Conservation (phyloP, 2,888 invertebrate genomes). For the Meteorus cinctellus region DNA sequence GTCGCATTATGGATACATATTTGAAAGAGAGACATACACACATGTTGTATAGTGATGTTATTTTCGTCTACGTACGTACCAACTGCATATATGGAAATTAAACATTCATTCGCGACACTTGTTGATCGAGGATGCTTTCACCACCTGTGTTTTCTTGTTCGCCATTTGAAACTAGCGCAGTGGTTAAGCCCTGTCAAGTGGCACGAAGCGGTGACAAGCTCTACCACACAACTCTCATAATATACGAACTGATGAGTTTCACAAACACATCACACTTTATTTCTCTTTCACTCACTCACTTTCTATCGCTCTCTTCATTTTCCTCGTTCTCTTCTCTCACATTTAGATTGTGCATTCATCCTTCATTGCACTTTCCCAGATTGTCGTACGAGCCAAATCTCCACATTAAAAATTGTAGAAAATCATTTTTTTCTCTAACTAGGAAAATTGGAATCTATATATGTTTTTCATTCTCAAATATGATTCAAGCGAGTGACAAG, state of each 20-base stretch:
- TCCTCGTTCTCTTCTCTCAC: slow-evolving; percentile 33
- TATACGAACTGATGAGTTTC: slow-evolving; percentile 34
- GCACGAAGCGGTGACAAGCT: slow-evolving; percentile 51
- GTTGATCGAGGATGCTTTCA: slow-evolving; percentile 50
- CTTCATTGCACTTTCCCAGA: slow-evolving; percentile 1
- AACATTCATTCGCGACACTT: slow-evolving; percentile 52
- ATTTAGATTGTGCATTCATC: slow-evolving; percentile 33
- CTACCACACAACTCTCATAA: slow-evolving; percentile 46
- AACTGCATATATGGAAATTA: slow-evolving; percentile 47
- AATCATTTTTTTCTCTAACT: neutral
- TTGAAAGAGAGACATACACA: slow-evolving; percentile 1
- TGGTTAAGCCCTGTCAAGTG: slow-evolving; percentile 54
- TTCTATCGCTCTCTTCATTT: neutral
- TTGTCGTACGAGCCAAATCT: neutral
- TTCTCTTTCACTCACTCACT: neutral
- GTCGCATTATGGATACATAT: neutral
- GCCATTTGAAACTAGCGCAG: slow-evolving; percentile 48
- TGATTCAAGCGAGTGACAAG: too few species aligned
- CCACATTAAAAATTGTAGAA: neutral
- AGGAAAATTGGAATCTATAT: neutral
- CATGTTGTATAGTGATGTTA: slow-evolving; percentile 1
- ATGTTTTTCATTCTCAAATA: too few species aligned
- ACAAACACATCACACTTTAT: slow-evolving; percentile 41
- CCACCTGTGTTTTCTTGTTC: slow-evolving; percentile 47
- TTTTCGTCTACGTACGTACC: slow-evolving; percentile 16